Percentiles rank a stretch among this genome's conserved stretches.
These are phyloP conservation scores for Odiellus spinosus DNA, from an alignment of 2,888 invertebrate species.

Conservation along the genomic window DNA sequence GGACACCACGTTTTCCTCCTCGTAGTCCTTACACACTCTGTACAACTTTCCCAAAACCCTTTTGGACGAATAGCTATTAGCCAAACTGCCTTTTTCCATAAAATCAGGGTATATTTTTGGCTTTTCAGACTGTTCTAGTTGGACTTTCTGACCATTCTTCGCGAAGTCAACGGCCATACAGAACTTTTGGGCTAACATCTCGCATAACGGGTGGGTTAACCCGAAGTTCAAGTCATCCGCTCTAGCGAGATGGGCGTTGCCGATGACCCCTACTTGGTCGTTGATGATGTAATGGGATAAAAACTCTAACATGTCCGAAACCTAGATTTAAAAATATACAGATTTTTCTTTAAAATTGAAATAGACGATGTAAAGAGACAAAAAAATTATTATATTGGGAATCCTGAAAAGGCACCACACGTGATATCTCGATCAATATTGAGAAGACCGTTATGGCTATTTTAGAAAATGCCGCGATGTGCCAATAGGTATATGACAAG, in stretches of 20 bases:
- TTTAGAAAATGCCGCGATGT: too few species aligned
- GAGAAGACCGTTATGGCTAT: too few species aligned
- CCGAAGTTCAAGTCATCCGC: conserved; percentile 9
- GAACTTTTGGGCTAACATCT: conserved; percentile 13
- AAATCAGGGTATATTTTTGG: conserved; percentile 17
- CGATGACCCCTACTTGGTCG: conserved; percentile 18
- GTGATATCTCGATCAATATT: too few species aligned
- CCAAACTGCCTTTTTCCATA: conserved; percentile 14
- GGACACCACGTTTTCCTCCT: conserved; percentile 7
- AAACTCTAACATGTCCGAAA: conserved; percentile 16
- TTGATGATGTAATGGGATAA: conserved; percentile 14
- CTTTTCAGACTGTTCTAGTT: conserved; percentile 8
- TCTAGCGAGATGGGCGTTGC: conserved; percentile 17
- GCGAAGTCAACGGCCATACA: conserved; percentile 17
- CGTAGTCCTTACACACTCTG: conserved; percentile 12
- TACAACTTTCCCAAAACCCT: conserved; percentile 18
- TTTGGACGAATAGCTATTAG: conserved; percentile 15
- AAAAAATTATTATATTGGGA: too few species aligned
- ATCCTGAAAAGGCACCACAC: too few species aligned
- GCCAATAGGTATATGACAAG: too few species aligned
- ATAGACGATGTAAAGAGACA: too few species aligned
- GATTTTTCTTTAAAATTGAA: too few species aligned
- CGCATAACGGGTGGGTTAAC: conserved; percentile 9
- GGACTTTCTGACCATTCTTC: conserved; percentile 14
- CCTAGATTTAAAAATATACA: conserved; percentile 6